A percentile compares a stretch with the other conserved stretches of the same genome.
phyloP scores from a whole-genome alignment of 2,113 vertebrate species.

The Chelonoidis abingdonii region DNA sequence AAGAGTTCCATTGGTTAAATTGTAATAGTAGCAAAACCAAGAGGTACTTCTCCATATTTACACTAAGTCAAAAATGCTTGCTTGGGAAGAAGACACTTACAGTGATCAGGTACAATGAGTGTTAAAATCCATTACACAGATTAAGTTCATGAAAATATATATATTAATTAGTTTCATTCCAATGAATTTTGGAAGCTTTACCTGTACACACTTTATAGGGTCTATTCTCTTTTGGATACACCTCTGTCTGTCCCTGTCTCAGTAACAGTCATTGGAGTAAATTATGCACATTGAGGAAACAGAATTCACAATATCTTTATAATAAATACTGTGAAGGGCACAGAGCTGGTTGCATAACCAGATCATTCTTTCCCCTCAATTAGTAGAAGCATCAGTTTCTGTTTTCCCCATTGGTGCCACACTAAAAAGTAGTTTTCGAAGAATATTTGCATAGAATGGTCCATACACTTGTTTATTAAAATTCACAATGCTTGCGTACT shows the following conservation, averaged over 20 bases:
- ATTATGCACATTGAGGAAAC: not conserved
- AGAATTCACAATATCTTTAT: not conserved
- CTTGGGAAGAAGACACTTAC: constrained; percentile 40
- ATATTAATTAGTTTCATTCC: constrained; percentile 24
- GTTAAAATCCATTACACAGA: constrained; percentile 57
- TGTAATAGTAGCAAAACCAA: constrained; percentile 13
- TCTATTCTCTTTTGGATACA: not conserved
- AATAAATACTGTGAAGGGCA: not conserved
- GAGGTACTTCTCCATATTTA: not conserved
- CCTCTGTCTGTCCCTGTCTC: not conserved
- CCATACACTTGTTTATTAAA: constrained; percentile 93
- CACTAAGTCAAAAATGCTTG: constrained; percentile 34
- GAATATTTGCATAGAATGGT: constrained; percentile 92
- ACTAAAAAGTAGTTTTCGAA: constrained; percentile 88
- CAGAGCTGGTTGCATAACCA: not conserved
- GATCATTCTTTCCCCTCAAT: constrained; percentile 24
- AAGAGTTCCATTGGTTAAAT: not conserved
- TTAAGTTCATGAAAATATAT: constrained; percentile 42
- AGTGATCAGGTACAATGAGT: constrained; percentile 29
- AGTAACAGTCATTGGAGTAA: constrained; percentile 2
- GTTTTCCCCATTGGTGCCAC: constrained; percentile 55
- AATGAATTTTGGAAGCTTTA: constrained; percentile 31
- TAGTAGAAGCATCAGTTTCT: constrained; percentile 57
- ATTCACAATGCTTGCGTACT: constrained; percentile 87
- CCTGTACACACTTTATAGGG: constrained; percentile 7